Conservation (phyloP, 2,797 vertebrate genomes). For the Aphelocoma californica region DNA sequence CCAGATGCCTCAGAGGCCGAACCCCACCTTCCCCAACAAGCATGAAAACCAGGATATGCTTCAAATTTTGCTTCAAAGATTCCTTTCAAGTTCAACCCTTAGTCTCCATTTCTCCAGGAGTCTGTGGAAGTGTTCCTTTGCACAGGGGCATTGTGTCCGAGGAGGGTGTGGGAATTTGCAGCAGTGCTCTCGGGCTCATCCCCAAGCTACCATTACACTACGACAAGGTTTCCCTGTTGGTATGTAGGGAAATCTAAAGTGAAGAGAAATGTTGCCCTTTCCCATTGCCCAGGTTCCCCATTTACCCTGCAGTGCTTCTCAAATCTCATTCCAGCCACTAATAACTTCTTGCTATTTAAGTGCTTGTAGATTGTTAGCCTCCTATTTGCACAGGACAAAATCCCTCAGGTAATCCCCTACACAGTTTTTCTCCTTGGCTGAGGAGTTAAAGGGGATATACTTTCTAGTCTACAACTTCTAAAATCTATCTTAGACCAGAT, state of each 20-base stretch:
- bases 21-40: background rate
- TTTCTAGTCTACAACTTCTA: background rate
- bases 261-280: background rate
- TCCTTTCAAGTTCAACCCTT: background rate
- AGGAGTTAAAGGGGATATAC: background rate
- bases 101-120: background rate
- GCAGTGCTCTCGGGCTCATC: background rate
- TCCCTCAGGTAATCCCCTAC: background rate
- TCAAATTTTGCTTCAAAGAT: background rate
- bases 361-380: background rate
- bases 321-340: background rate
- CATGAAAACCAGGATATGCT: background rate
- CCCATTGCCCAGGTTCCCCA: background rate
- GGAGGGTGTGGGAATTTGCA: background rate
- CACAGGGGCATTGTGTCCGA: accelerated
- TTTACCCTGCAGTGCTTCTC: background rate
- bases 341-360: background rate
- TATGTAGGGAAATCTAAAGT: background rate
- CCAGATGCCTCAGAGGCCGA: background rate
- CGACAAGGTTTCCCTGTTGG: background rate
- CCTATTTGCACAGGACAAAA: background rate
- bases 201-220: background rate
- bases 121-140: background rate
- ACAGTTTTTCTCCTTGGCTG: background rate
- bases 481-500: background rate